Conservation (phyloP, 2,888 invertebrate species). For the Apodemia hepburni region DNA sequence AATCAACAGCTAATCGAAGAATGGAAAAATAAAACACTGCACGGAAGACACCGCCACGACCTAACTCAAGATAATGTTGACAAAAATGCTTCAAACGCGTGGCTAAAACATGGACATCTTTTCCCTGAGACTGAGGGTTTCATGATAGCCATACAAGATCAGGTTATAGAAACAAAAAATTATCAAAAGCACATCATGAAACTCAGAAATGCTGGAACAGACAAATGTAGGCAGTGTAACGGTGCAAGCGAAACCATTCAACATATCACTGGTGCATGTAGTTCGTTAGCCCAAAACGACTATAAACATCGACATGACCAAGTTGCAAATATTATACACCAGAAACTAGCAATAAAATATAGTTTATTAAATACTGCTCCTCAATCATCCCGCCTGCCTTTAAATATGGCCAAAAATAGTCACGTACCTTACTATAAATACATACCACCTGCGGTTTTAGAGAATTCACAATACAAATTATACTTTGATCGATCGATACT, state of each 20-base stretch:
- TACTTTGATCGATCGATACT: slow-evolving; percentile 22
- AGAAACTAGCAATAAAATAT: too few species aligned
- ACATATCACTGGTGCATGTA: background rate
- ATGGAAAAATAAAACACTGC: background rate
- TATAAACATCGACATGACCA: slow-evolving; percentile 18
- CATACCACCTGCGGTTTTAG: slow-evolving; percentile 18
- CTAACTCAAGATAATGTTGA: background rate
- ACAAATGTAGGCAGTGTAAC: background rate
- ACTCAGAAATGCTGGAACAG: background rate
- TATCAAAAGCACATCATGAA: background rate
- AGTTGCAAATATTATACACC: slow-evolving; percentile 15
- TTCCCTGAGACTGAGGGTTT: too few species aligned
- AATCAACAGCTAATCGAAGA: background rate
- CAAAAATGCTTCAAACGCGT: background rate
- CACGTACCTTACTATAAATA: slow-evolving; percentile 24
- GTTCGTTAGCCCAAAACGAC: background rate
- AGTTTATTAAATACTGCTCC: too few species aligned
- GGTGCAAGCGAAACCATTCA: background rate
- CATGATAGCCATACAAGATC: background rate
- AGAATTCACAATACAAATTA: slow-evolving; percentile 16
- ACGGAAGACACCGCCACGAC: background rate
- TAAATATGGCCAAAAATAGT: too few species aligned
- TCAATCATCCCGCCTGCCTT: too few species aligned
- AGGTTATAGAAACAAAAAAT: background rate
- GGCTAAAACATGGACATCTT: background rate